Evolutionary conservation across 2,113 vertebrate genomes (phyloP).

Genomic region (Callithrix jacchus): DNA sequence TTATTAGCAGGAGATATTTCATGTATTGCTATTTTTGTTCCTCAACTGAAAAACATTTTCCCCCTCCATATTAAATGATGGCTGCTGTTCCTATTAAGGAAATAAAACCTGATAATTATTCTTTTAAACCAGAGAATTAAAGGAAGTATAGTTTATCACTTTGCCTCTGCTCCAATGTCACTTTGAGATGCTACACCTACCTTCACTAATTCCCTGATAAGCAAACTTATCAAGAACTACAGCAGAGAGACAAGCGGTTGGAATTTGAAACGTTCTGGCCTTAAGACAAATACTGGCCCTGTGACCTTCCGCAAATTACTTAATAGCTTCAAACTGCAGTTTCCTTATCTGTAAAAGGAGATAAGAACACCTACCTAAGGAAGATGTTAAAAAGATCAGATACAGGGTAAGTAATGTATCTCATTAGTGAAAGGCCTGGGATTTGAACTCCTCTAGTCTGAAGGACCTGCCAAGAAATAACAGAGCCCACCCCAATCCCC

Average conservation of each 20-base stretch:
- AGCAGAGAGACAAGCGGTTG: conserved; percentile 33
- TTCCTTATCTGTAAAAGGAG: conserved; percentile 63
- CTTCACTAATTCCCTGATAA: conserved; percentile 69
- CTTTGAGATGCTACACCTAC: conserved; percentile 35
- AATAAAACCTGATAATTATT: conserved; percentile 51
- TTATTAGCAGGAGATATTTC: conserved; percentile 2
- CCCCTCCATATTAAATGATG: conserved; percentile 11
- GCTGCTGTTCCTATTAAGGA: conserved; percentile 35
- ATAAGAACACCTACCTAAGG: conserved; percentile 43
- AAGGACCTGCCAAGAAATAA: not conserved
- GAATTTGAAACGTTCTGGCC: conserved; percentile 43
- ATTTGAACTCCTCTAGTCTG: not conserved
- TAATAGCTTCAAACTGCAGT: conserved; percentile 51
- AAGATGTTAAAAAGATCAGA: conserved; percentile 50
- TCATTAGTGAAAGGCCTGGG: conserved; percentile 46
- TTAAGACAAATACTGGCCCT: conserved; percentile 50
- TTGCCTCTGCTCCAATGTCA: conserved; percentile 32
- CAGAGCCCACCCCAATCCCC: not conserved
- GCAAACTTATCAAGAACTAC: conserved; percentile 43
- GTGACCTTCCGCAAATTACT: conserved; percentile 61
- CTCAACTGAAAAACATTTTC: not conserved
- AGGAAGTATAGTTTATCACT: conserved; percentile 62
- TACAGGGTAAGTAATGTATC: conserved; percentile 47
- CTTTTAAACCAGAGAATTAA: conserved; percentile 64
- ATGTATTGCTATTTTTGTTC: conserved; percentile 6